Percentiles rank a stretch among this genome's conserved stretches.
Evolutionary conservation across 2,888 invertebrate genomes (phyloP).

Genomic region (Herminia tarsipennalis): DNA sequence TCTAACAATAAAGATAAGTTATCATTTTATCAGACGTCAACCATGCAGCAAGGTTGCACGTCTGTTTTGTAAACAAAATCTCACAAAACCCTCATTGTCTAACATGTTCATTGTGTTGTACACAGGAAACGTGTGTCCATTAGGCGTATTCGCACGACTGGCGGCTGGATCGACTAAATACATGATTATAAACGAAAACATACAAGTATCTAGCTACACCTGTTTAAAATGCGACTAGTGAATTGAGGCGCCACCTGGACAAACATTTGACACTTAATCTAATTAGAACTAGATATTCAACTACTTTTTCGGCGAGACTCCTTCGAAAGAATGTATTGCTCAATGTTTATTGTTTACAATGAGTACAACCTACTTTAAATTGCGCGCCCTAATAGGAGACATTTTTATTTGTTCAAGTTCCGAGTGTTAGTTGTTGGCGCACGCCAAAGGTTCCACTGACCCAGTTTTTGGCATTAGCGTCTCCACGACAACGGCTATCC

Average conservation of each 20-base stretch:
- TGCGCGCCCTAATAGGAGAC: conserved; percentile 48
- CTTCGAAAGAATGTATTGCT: conserved; percentile 12
- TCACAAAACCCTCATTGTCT: conserved; percentile 57
- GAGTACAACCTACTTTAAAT: conserved; percentile 33
- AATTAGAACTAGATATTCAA: neutral
- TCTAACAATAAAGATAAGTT: conserved; percentile 42
- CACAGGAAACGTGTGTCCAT: conserved; percentile 56
- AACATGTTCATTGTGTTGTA: conserved; percentile 56
- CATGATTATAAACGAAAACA: conserved; percentile 12
- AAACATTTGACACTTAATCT: too few species aligned
- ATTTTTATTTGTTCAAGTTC: conserved; percentile 62
- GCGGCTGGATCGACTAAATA: conserved; percentile 13
- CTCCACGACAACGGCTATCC: conserved; percentile 54
- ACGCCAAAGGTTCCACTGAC: conserved; percentile 63
- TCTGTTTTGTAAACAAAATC: conserved; percentile 63
- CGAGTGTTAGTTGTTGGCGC: conserved; percentile 52
- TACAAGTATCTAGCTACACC: conserved; percentile 41
- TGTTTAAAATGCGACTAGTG: too few species aligned
- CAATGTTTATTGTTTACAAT: conserved; percentile 43
- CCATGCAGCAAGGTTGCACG: conserved; percentile 56
- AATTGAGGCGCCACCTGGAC: too few species aligned
- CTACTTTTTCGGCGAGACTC: neutral
- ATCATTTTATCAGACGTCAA: conserved; percentile 31
- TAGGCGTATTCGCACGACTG: conserved; percentile 34
- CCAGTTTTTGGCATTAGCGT: conserved; percentile 70